phyloP scores from a whole-genome alignment of 1,140 invertebrate species.

The Dinoponera quadriceps region DNA sequence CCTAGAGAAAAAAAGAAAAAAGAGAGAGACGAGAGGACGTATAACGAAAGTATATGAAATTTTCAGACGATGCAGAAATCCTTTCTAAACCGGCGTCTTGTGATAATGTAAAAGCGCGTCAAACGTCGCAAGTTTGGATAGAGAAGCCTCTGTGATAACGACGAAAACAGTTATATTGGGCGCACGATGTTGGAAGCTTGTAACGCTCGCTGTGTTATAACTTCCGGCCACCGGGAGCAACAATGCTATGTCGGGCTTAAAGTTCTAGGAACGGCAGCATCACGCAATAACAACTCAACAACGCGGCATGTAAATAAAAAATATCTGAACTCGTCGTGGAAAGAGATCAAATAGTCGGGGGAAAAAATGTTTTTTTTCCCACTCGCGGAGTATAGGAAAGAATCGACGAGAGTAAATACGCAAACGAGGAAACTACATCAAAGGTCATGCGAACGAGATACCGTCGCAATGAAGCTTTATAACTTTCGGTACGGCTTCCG shows the following conservation, averaged over 20 bases:
- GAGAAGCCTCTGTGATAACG: not conserved
- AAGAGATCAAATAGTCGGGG: constrained; percentile 6
- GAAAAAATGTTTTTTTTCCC: constrained; percentile 22
- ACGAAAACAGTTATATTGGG: constrained; percentile 14
- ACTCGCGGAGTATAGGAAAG: not conserved
- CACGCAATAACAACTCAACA: constrained; percentile 15
- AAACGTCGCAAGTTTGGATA: not conserved
- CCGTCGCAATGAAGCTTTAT: constrained; percentile 18
- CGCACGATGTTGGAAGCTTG: not conserved
- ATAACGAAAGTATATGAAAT: constrained; percentile 11
- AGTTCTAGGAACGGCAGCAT: constrained; percentile 6
- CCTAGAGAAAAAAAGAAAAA: not conserved
- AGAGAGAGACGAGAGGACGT: not conserved
- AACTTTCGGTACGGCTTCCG: not conserved
- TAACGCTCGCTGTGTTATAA: constrained; percentile 23
- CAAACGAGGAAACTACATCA: not conserved
- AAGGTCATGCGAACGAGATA: not conserved
- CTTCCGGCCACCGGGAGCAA: constrained; percentile 11
- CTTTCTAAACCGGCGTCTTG: not conserved
- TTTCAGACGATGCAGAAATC: not conserved
- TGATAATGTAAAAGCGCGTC: constrained; percentile 13
- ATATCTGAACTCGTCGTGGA: not conserved
- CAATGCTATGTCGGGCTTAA: constrained; percentile 23
- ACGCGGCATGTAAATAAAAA: constrained; percentile 15
- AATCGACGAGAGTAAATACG: constrained; percentile 8